Evolutionary conservation across 2,888 invertebrate species (phyloP), one percentile per base, ranked within the genome.

Genomic region (Chymomyza caudatula): DNA sequence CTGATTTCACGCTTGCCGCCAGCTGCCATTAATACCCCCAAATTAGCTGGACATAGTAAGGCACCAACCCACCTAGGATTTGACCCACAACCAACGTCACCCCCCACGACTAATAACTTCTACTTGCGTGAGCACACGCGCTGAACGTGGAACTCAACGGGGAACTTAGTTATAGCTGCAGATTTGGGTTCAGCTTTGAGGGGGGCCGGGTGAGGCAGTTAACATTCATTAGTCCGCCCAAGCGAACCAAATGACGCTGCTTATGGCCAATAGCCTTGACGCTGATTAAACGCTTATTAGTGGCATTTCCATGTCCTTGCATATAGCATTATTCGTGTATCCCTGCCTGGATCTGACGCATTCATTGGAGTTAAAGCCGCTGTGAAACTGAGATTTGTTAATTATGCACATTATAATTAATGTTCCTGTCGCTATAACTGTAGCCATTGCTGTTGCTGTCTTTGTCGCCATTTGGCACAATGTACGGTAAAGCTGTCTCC

Each of bases 391-490:
- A 53, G 79, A 85, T 85, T 80, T 86, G 78, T 86, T 85, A 85
- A 80, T 80, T 80, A 80, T 80, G 84, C 71, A 75, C 67, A 66
- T 70, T 81, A 78, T 85, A 85, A 80, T 80, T 80, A 80, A 80
- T 80, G 85, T 15, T 67, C 49, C 22, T 58, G 43, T 55, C n/a
- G n/a, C n/a, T n/a, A n/a, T n/a, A n/a, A n/a, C 65, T 54, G 58
- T 56, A 55, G 25, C 62, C 63, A 43, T 5, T 19, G 13, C 43
- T 17, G 4, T 25, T 23, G 37, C 37, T 11, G 37, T 37, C 11
- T 37, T 11, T 4, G 37, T 37, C 17, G n/a, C 44, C 15, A 17
- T 44, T 44, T 44, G 13, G 29, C 2, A 29, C 29, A 29, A 29
- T 29, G 1, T 11, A 6, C 29, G 2, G n/a, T n/a, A n/a, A n/a